Evolutionary conservation across 1,140 invertebrate genomes (phyloP), one percentile per base, ranked within the genome.

Genomic region (Ostrea edulis): DNA sequence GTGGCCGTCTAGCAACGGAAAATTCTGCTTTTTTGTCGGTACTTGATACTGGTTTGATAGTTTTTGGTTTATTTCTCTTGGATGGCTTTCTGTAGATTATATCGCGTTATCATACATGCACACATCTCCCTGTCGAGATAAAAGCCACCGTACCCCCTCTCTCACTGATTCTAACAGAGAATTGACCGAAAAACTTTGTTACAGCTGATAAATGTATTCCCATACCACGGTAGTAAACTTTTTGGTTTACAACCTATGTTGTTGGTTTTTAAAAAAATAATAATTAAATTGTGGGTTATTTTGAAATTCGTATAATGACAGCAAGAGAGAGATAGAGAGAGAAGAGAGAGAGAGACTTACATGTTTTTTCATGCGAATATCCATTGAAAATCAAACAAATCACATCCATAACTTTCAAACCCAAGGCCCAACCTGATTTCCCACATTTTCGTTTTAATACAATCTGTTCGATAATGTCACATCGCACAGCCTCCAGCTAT

Each of bases 381-480:
- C 22, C 68, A 71, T 58, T 20, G 20, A 71, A 71, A 29, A 12
- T 25, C 8, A 25, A 71, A 14, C n/a, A 71, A 71, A 35, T 12
- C 12, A 71, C 68, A 71, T 71, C 68, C 68, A 71, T 71, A 25
- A 8, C 4, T 71, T 71, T 71, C 68, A 7, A 25, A n/a, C 8
- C 22, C 7, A 71, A 35, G 12, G 8, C 3, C 22, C 5, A 29
- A 22, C 8, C 68, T 25, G n/a, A 71, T 71, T 71, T 71, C 68
- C 22, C 25, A 22, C 22, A 71, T 71, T 71, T 25, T 71, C 25
- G n/a, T 22, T 71, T 71, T 25, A 71, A 68, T 62, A 12, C 58
- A 71, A 71, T 71, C 22, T 71, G 68, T 71, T 71, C 68, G 68
- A 71, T 71, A 71, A 71, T 71, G 68, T 71, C 68, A 71, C 68